These are phyloP conservation scores for Volucella inflata DNA, from an alignment of 2,888 invertebrate genomes.

Conservation along the genomic window DNA sequence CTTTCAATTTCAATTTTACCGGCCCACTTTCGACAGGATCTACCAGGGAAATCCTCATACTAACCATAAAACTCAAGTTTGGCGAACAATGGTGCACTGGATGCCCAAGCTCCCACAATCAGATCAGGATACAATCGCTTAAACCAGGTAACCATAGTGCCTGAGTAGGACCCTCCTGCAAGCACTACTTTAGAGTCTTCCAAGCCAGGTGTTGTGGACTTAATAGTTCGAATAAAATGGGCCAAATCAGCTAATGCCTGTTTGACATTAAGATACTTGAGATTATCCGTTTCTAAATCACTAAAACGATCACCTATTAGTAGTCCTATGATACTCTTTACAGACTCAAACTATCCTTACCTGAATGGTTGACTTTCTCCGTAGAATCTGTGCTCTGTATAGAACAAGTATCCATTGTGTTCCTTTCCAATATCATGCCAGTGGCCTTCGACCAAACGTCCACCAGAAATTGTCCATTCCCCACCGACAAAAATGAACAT, in stretches of 20 bases:
- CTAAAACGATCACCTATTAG: slow-evolving; percentile 80
- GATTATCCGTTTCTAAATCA: slow-evolving; percentile 85
- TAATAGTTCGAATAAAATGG: slow-evolving; percentile 85
- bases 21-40: too few relatives aligned
- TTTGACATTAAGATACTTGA: slow-evolving; percentile 87
- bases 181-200: slow-evolving; percentile 84
- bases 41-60: too few relatives aligned
- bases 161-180: slow-evolving; percentile 88
- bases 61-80: slow-evolving; percentile 86
- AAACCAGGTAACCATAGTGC: slow-evolving; percentile 88
- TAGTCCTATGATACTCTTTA: background rate
- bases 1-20: too few relatives aligned
- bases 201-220: slow-evolving; percentile 80
- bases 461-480: slow-evolving; percentile 88
- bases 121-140: slow-evolving; percentile 87
- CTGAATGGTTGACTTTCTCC: slow-evolving; percentile 89
- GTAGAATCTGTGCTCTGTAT: slow-evolving; percentile 93
- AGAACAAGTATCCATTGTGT: slow-evolving; percentile 87
- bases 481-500: slow-evolving; percentile 88
- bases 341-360: slow-evolving; percentile 84
- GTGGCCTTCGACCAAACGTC: slow-evolving; percentile 86
- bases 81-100: slow-evolving; percentile 88
- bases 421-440: slow-evolving; percentile 86
- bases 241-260: slow-evolving; percentile 89
- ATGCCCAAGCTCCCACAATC: slow-evolving; percentile 86